Evolutionary conservation across 2,113 vertebrate genomes (phyloP).

Genomic region (Pseudorhombus dupliciocellatus): DNA sequence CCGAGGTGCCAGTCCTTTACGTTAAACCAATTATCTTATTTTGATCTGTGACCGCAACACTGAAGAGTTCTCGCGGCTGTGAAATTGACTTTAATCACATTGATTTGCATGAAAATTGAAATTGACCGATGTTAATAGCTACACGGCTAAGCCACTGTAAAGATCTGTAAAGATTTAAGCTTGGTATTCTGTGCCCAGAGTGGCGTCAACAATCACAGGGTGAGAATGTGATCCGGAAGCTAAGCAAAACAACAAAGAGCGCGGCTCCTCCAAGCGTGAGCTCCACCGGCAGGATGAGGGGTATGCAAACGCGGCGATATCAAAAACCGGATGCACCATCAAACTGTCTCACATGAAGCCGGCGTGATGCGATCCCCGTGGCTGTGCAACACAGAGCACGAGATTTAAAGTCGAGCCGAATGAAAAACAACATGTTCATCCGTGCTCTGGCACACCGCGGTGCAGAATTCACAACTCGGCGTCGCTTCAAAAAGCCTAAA

Average conservation of each 20-base stretch:
- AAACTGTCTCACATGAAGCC: slow-evolving; percentile 32
- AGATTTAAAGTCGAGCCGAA: slow-evolving; percentile 44
- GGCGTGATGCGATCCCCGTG: slow-evolving; percentile 28
- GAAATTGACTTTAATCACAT: slow-evolving; percentile 67
- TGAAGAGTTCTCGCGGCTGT: slow-evolving; percentile 31
- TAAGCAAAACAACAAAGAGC: not conserved
- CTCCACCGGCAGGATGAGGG: not conserved
- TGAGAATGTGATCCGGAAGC: slow-evolving; percentile 18
- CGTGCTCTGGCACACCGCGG: slow-evolving; percentile 23
- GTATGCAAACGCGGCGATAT: slow-evolving; percentile 36
- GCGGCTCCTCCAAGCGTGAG: not conserved
- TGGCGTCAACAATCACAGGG: slow-evolving; percentile 17
- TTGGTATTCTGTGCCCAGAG: not conserved
- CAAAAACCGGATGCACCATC: slow-evolving; percentile 35
- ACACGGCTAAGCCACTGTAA: slow-evolving; percentile 5
- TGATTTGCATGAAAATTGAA: slow-evolving; percentile 68
- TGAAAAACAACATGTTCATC: slow-evolving; percentile 42
- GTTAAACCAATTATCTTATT: slow-evolving; percentile 49
- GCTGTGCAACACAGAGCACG: slow-evolving; percentile 30
- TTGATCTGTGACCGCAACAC: slow-evolving; percentile 48
- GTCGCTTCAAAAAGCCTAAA: slow-evolving; percentile 34
- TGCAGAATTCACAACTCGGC: slow-evolving; percentile 30
- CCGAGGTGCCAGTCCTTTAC: slow-evolving; percentile 27
- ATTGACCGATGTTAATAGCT: slow-evolving; percentile 51
- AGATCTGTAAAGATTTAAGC: slow-evolving; percentile 8